Base-by-base conservation (phyloP, 2,888 invertebrate species). In the Hydrotaea diabolus region DNA sequence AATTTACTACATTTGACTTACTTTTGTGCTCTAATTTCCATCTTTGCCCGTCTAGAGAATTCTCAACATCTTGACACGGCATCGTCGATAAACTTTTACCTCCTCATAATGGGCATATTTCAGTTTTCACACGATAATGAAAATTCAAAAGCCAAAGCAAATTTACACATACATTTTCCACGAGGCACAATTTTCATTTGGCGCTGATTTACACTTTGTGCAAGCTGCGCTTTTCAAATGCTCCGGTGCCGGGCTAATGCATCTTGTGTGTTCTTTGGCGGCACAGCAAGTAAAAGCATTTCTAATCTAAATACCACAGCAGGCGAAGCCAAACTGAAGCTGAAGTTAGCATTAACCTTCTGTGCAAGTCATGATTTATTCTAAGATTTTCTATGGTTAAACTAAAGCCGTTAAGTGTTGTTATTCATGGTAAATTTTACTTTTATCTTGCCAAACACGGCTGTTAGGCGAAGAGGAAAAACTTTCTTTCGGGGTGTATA, bases 221-320 rank as follows among this genome's bases (percentile, higher is more conserved):
- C n/a, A n/a, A n/a, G n/a, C n/a, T n/a, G n/a, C n/a, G n/a, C n/a
- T n/a, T n/a, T n/a, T n/a, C n/a, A 39, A 39, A 1, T 49, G 49
- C 15, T 15, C n/a, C 5, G 4, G n/a, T 26, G 23, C 0, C 46
- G 7, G 3, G 5, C 74, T 82, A 82, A 82, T 82, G 82, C 82
- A 78, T 71, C 46, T 79, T 66, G 76, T 64, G 46, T 83, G 83
- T 83, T 83, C 76, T 83, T 79, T 76, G 71, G 46, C 62, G 23
- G 79, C 75, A 1, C 57, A 1, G 39, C 39, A 66, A 21, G 19
- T 53, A 36, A 46, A 73, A 66, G 43, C 19, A 77, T 77, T 73
- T 76, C 21, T 64, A 73, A 66, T 31, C 64, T 71, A 71, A 78
- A 78, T 82, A 46, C 55, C 66, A n/a, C 69, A 53, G n/a, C 5